A percentile compares a stretch with the other conserved stretches of the same genome.
Evolutionary conservation across 2,888 invertebrate genomes (phyloP).

Genomic region (Amblyjoppa fuscipennis): DNA sequence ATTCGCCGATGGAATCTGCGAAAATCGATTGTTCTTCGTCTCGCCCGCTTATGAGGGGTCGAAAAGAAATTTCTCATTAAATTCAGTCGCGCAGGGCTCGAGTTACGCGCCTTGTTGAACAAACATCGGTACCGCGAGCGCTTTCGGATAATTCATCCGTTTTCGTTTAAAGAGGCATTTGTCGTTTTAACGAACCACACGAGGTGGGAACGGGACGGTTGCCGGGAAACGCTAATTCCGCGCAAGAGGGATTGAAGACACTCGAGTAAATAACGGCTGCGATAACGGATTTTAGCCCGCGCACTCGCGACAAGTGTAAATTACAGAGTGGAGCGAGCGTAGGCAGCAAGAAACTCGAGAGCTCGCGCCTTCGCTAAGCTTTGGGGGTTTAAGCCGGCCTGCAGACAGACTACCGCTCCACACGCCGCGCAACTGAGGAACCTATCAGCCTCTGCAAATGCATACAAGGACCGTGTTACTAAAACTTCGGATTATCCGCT

Average conservation of each 20-base stretch:
- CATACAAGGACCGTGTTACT: background rate
- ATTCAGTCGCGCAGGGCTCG: background rate
- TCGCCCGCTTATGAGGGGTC: too few species aligned
- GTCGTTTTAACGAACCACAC: constrained; percentile 1
- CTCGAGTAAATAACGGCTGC: constrained; percentile 7
- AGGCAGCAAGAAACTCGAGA: background rate
- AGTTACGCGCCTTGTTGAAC: background rate
- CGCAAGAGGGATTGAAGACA: constrained; percentile 4
- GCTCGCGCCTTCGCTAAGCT: background rate
- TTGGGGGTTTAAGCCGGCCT: background rate
- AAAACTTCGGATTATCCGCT: constrained; percentile 5
- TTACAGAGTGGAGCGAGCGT: background rate
- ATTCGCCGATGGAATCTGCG: too few species aligned
- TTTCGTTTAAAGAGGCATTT: background rate
- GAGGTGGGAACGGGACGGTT: background rate
- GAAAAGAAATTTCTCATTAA: background rate
- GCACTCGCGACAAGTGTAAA: constrained; percentile 9
- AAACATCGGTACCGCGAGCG: background rate
- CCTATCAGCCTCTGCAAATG: constrained; percentile 10
- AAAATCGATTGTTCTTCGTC: too few species aligned
- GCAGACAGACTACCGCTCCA: background rate
- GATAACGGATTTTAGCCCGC: constrained; percentile 3
- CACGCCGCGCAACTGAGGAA: background rate
- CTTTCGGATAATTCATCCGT: background rate
- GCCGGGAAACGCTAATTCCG: constrained; percentile 16